Conservation (phyloP, 1,140 invertebrate genomes). For the Coenobita brevimanus region DNA sequence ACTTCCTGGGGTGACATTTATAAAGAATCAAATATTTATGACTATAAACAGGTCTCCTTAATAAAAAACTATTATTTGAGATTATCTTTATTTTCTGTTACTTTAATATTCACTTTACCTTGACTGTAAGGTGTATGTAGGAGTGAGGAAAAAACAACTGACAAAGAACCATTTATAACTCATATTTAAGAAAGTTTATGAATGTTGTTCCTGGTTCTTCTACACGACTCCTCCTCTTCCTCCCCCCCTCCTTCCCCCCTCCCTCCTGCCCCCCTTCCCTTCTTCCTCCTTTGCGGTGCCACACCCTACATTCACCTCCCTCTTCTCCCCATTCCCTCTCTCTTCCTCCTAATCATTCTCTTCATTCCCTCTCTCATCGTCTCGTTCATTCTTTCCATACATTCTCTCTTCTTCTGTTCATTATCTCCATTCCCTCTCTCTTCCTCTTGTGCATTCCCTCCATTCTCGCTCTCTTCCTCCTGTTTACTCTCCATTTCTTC, state of each 20-base stretch:
- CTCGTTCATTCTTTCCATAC: not conserved
- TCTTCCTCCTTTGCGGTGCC: not conserved
- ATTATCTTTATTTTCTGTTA: too few species aligned
- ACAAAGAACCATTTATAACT: too few species aligned
- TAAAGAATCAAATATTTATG: too few species aligned
- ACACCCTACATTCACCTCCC: not conserved
- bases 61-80: too few species aligned
- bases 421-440: not conserved
- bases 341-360: not conserved
- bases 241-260: not conserved
- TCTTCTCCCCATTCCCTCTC: not conserved
- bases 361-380: not conserved
- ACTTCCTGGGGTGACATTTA: too few species aligned
- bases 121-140: too few species aligned
- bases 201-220: not conserved
- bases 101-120: too few species aligned
- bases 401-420: not conserved
- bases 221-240: not conserved
- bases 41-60: too few species aligned
- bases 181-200: too few species aligned
- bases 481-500: not conserved
- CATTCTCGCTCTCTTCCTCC: constrained; percentile 1
- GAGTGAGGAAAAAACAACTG: too few species aligned
- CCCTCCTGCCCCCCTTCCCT: not conserved
- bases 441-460: not conserved